Evolutionary conservation across 2,113 vertebrate genomes (phyloP).

Genomic region (Rhinoderma darwinii): DNA sequence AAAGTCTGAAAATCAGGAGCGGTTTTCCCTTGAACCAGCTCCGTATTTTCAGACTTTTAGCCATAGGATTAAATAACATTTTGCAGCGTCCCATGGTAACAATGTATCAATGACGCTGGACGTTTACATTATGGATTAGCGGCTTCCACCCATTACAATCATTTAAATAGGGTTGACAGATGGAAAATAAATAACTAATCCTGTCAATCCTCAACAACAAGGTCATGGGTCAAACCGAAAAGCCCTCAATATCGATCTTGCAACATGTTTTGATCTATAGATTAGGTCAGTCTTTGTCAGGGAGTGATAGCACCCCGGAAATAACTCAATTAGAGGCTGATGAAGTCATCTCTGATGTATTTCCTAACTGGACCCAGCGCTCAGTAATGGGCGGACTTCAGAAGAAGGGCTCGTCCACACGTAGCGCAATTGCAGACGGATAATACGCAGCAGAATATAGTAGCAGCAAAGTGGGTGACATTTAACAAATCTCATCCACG

Average conservation of each 20-base stretch:
- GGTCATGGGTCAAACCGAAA: background rate
- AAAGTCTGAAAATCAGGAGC: no score
- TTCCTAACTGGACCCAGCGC: background rate
- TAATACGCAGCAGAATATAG: no score
- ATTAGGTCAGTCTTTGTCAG: conserved; percentile 11
- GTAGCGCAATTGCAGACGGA: no score
- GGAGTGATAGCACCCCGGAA: background rate
- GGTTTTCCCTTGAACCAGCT: no score
- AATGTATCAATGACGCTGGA: background rate
- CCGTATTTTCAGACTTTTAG: no score
- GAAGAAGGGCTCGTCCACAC: no score
- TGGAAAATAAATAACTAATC: background rate
- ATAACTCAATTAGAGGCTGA: conserved; percentile 31
- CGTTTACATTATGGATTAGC: no score
- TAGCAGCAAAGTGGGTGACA: no score
- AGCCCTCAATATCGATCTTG: conserved; percentile 8
- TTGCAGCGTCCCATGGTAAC: background rate
- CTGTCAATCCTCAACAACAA: background rate
- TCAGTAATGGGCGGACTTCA: background rate
- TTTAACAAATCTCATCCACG: no score
- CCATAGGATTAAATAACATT: background rate
- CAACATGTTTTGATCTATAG: conserved; percentile 16
- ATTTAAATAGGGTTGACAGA: background rate
- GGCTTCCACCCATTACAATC: no score
- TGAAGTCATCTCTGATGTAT: conserved; percentile 16